Evolutionary conservation across 1,140 invertebrate genomes (phyloP).

Genomic region (Drosophila malerkotliana): DNA sequence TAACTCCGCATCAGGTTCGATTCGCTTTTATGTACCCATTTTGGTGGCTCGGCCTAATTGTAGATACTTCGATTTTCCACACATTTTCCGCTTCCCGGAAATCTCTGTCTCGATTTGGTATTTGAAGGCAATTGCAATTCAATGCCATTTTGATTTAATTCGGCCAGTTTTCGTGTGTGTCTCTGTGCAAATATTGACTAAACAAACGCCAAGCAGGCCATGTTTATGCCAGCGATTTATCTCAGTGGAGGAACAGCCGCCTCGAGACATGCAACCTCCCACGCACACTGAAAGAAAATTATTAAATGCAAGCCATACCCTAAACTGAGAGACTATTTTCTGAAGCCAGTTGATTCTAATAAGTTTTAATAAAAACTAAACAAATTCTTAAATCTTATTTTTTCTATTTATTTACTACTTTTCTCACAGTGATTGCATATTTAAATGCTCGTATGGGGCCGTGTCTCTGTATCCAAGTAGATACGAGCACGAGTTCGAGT

Average conservation of each 20-base stretch:
- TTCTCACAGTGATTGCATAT: slow-evolving; percentile 24
- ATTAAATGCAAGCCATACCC: too few species aligned
- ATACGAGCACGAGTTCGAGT: slow-evolving; percentile 21
- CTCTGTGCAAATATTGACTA: slow-evolving; percentile 71
- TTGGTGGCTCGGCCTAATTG: slow-evolving; percentile 43
- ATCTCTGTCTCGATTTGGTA: slow-evolving; percentile 4
- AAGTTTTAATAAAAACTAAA: too few species aligned
- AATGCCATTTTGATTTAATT: slow-evolving; percentile 11
- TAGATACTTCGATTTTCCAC: slow-evolving; percentile 64
- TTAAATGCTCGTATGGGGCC: slow-evolving; percentile 22
- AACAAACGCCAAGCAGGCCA: slow-evolving; percentile 61
- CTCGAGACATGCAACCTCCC: slow-evolving; percentile 9
- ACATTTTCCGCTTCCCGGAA: slow-evolving; percentile 31
- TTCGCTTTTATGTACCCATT: slow-evolving; percentile 43
- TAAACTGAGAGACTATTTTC: too few species aligned
- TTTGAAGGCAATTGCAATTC: slow-evolving; percentile 35
- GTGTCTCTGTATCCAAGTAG: slow-evolving; percentile 39
- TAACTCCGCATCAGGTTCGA: slow-evolving; percentile 28
- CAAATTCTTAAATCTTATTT: too few species aligned
- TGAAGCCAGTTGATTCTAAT: too few species aligned
- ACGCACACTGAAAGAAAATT: slow-evolving; percentile 12
- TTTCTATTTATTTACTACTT: not conserved
- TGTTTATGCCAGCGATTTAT: slow-evolving; percentile 64
- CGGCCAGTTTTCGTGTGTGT: slow-evolving; percentile 10
- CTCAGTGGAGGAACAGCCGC: slow-evolving; percentile 48